Evolutionary conservation across 1,140 invertebrate genomes (phyloP), one percentile per base, ranked within the genome.

Genomic region (Geopemphigus sp.): DNA sequence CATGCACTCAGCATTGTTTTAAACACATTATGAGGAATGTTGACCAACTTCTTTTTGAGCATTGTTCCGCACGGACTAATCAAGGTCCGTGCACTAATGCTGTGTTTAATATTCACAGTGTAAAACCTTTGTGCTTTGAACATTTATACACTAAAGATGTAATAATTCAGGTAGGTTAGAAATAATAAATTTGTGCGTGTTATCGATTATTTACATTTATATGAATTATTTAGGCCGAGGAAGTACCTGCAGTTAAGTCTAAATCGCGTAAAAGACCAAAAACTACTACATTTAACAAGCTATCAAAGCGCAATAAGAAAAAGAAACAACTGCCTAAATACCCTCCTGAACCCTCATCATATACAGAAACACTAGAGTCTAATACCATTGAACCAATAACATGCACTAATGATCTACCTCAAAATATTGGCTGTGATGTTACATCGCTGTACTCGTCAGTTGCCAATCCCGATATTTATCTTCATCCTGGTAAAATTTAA

Each of bases 1-100:
- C 95, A 0, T 94, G 92, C 84, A 90, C 92, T 0, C 90, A 92
- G 29, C 92, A 95, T 84, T 97, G 95, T 85, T 86, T 91, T 22
- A 87, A 90, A 80, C 95, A 97, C 86, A 94, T 97, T 81, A 94
- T 95, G 87, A 88, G 92, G 82, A 95, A 95, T 84, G 89, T 90
- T 45, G 93, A 95, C 82, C 95, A 97, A 85, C 89, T 93, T 82
- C 87, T 97, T 63, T 97, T 95, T 86, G 91, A 92, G 81, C 91
- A 94, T 83, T 97, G 95, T 86, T 95, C 94, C 80, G 94, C 94
- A 72, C 95, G 91, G 86, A 94, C 93, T 85, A 90, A 90, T 56
- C 93, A 95, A 85, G 95, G 95, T 82, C 93, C 95, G 85, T 97
- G 95, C 86, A 92, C 92, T 82, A 88, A 92, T 80, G 94, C 95